A percentile compares a stretch with the other conserved stretches of the same genome.
Evolutionary conservation across 2,113 vertebrate species (phyloP).

Genomic region (Perca flavescens): DNA sequence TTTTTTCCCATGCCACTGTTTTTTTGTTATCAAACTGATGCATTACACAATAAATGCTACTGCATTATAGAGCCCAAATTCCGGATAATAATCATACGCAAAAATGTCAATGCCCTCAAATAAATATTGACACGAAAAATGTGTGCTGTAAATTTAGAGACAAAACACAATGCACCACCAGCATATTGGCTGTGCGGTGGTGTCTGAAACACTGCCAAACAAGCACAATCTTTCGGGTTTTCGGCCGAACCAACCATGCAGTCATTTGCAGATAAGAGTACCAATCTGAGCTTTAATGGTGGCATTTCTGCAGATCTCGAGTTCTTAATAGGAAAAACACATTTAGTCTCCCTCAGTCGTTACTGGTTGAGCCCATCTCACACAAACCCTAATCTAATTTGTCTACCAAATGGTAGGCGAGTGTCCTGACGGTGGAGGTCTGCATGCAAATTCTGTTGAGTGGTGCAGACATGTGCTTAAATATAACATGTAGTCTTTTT

Average conservation of each 20-base stretch:
- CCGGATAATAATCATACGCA: neutral
- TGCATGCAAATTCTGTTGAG: conserved; percentile 4
- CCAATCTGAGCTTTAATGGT: neutral
- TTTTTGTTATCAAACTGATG: neutral
- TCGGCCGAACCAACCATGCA: conserved; percentile 19
- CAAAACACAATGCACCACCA: conserved; percentile 47
- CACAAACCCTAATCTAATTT: conserved; percentile 54
- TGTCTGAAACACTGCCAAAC: conserved; percentile 49
- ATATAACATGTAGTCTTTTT: neutral
- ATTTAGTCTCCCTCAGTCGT: neutral
- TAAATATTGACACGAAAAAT: conserved; percentile 13
- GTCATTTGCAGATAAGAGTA: conserved; percentile 3
- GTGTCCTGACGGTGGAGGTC: neutral
- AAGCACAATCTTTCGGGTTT: conserved; percentile 23
- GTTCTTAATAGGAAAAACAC: neutral
- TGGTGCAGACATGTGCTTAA: neutral
- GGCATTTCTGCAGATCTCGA: conserved; percentile 12
- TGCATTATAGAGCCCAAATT: neutral
- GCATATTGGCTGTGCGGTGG: conserved; percentile 40
- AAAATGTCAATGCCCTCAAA: neutral
- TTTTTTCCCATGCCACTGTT: neutral
- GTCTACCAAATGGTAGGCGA: conserved; percentile 49
- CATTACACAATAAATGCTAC: neutral
- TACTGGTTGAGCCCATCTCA: conserved; percentile 4
- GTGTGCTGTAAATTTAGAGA: conserved; percentile 26